Conservation (phyloP, 2,888 invertebrate genomes). For the Balanococcus diminutus region DNA sequence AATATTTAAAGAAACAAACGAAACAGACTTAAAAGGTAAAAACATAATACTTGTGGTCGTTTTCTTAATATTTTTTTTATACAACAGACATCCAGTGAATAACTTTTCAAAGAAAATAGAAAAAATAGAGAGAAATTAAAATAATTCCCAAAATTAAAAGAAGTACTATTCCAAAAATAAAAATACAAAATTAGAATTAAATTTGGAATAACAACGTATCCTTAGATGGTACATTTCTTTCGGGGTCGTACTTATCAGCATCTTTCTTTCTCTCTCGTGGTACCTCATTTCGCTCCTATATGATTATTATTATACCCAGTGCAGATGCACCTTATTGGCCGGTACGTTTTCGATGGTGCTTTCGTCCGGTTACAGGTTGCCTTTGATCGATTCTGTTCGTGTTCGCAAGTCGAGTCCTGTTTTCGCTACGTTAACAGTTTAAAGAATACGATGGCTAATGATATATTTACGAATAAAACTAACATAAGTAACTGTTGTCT, state of each 20-base stretch:
- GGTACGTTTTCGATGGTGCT: neutral
- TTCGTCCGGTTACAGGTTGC: neutral
- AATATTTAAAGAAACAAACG: constrained; percentile 45
- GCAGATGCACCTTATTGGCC: neutral
- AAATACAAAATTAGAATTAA: constrained; percentile 45
- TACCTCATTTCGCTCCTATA: neutral
- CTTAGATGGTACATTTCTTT: neutral
- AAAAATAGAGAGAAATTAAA: constrained; percentile 39
- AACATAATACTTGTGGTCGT: constrained; percentile 50
- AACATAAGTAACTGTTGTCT: constrained; percentile 92
- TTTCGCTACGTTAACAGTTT: constrained; percentile 78
- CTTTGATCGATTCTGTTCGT: neutral
- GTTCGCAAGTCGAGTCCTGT: neutral
- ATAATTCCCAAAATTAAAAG: constrained; percentile 36
- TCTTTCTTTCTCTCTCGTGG: neutral
- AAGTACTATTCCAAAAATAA: constrained; percentile 36
- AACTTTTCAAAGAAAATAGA: constrained; percentile 43
- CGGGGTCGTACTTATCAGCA: neutral
- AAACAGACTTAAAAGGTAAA: constrained; percentile 50
- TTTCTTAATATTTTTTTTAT: neutral
- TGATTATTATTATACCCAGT: neutral
- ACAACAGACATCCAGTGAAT: constrained; percentile 32
- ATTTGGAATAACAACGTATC: constrained; percentile 41
- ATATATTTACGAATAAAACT: constrained; percentile 91
- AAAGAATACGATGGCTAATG: constrained; percentile 93